phyloP scores from a whole-genome alignment of 37 sponge, comb jelly and placozoan species.

The Halisarca cf. caerulea region DNA sequence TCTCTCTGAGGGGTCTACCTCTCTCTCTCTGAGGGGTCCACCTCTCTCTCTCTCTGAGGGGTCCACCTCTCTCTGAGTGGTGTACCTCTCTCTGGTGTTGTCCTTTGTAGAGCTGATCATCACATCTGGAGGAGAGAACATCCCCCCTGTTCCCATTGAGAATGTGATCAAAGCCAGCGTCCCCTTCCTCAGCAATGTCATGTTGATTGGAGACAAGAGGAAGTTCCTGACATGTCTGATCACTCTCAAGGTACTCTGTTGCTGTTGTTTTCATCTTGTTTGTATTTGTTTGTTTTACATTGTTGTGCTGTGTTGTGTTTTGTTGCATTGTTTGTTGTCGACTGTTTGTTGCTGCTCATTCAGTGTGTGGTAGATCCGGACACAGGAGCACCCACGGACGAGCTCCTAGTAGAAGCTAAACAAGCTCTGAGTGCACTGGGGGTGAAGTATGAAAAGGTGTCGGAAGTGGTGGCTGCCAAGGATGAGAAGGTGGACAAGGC shows the following conservation, averaged over 20 bases:
- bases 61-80: not conserved
- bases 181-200: conserved; percentile 70
- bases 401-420: conserved; percentile 40
- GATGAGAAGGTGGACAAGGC: conserved; percentile 64
- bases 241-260: conserved; percentile 57
- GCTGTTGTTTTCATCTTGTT: too few relatives aligned
- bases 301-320: too few relatives aligned
- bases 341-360: not conserved
- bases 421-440: conserved; percentile 35
- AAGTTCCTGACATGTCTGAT: conserved; percentile 65
- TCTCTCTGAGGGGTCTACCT: too few relatives aligned
- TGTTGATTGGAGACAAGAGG: conserved; percentile 69
- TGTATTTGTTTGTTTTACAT: too few relatives aligned
- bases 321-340: too few relatives aligned
- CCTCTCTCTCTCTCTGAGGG: too few relatives aligned
- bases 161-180: conserved; percentile 50
- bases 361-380: conserved; percentile 79
- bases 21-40: too few relatives aligned
- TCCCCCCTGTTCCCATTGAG: conserved; percentile 83
- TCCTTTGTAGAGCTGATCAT: conserved; percentile 72
- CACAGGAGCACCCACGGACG: conserved; percentile 74
- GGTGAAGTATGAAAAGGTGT: conserved; percentile 59
- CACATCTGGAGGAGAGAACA: conserved; percentile 87
- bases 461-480: conserved; percentile 70
- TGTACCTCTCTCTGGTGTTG: not conserved